These are phyloP conservation scores for Ips nitidus DNA, from an alignment of 1,140 invertebrate genomes.

Conservation along the genomic window DNA sequence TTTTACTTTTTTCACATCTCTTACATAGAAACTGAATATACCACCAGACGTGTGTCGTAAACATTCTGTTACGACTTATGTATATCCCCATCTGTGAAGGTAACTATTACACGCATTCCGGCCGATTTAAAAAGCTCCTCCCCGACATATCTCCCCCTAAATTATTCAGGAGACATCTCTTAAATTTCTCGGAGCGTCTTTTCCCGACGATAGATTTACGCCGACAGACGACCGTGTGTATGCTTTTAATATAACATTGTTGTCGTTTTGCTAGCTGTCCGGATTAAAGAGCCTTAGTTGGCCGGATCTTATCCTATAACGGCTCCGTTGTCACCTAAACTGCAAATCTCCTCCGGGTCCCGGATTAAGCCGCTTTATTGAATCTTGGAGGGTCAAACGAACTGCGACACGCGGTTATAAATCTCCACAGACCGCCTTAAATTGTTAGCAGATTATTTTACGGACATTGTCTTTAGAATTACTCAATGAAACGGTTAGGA, in stretches of 20 bases:
- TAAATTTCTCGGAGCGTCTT: constrained; percentile 21
- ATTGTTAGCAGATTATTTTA: constrained; percentile 7
- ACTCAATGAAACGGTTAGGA: neutral
- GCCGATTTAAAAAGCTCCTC: too few species aligned
- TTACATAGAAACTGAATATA: too few species aligned
- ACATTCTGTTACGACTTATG: too few species aligned
- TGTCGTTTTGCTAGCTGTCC: constrained; percentile 32
- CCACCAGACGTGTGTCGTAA: too few species aligned
- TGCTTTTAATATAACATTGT: constrained; percentile 36
- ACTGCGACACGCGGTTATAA: constrained; percentile 10
- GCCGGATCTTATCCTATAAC: constrained; percentile 26
- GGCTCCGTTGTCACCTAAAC: constrained; percentile 27
- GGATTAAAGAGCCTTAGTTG: constrained; percentile 33
- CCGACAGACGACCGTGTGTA: constrained; percentile 25
- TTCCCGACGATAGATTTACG: constrained; percentile 31
- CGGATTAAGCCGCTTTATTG: constrained; percentile 35
- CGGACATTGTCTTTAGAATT: neutral
- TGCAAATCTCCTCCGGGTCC: constrained; percentile 26
- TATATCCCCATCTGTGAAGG: too few species aligned
- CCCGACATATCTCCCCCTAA: neutral
- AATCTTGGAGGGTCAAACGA: constrained; percentile 34
- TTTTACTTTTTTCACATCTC: too few species aligned
- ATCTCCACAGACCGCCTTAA: constrained; percentile 5
- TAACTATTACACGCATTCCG: too few species aligned
- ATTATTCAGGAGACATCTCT: constrained; percentile 29